phyloP scores from a whole-genome alignment of 2,888 invertebrate species.

The Drosophila dives region DNA sequence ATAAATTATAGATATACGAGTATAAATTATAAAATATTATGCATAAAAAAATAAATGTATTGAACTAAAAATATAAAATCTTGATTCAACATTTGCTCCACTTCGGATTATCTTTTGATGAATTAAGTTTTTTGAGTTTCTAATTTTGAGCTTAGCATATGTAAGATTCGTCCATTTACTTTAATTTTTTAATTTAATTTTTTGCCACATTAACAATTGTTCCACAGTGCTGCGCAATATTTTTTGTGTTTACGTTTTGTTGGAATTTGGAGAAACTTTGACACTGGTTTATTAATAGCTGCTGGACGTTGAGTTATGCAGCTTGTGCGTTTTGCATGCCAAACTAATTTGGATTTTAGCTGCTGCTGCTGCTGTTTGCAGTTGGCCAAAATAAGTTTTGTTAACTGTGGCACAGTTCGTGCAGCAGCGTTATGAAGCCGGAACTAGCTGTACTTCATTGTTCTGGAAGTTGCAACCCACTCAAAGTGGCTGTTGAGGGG shows the following conservation, averaged over 20 bases:
- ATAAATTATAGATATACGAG: too few relatives aligned
- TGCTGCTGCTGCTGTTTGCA: constrained; percentile 19
- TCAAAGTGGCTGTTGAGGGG: neutral
- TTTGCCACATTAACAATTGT: neutral
- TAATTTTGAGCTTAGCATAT: neutral
- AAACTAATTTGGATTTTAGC: constrained; percentile 47
- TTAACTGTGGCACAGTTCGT: constrained; percentile 41
- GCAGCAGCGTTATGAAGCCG: constrained; percentile 64
- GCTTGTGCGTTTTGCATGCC: constrained; percentile 50
- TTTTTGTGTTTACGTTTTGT: constrained; percentile 48
- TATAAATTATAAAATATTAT: neutral
- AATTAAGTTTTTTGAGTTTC: neutral
- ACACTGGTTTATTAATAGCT: constrained; percentile 77
- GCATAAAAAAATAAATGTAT: neutral
- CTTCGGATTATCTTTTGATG: neutral
- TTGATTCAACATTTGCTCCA: neutral
- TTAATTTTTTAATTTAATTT: neutral
- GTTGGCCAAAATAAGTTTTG: constrained; percentile 45
- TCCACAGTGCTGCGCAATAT: constrained; percentile 38
- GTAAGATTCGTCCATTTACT: too few relatives aligned
- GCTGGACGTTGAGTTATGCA: constrained; percentile 55
- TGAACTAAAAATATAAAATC: neutral
- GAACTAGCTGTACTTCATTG: constrained; percentile 57
- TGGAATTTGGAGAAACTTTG: constrained; percentile 66
- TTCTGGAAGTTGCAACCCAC: constrained; percentile 18